Evolutionary conservation across 2,113 vertebrate genomes (phyloP), one percentile per base, ranked within the genome.

Genomic region (Gobius niger): DNA sequence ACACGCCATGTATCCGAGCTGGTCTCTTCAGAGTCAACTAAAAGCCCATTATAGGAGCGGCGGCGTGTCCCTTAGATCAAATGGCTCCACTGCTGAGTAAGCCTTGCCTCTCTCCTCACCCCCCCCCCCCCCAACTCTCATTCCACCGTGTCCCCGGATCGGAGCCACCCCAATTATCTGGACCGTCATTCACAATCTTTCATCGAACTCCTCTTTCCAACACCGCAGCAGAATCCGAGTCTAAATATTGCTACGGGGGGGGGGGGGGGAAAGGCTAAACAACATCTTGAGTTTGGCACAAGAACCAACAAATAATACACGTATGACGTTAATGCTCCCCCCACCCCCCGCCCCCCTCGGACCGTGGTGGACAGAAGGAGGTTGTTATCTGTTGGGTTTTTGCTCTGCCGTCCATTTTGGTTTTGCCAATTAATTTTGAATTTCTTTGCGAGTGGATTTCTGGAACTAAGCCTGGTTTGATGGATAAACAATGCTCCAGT

Each of bases 401-500:
- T 80, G 70, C 72, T 67, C 63, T 60, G 79, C 76, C 63, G n/a
- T 85, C 72, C 74, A 57, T 77, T 84, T 85, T 83, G 69, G 73
- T 81, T 81, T 72, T 85, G 87, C 85, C 91, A 92, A 91, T 92
- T 91, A 89, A 88, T 81, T 82, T 65, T 61, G 72, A 73, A 82
- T 84, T 82, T 85, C 81, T 88, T 85, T 87, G 84, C 72, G 81
- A 88, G 81, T 73, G 64, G 72, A 75, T 79, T 73, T 75, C 77
- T 89, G 86, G 82, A 89, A 84, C 78, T 63, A 47, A 65, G 84
- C 88, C 84, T 78, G 82, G 80, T 83, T 88, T 90, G 82, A 88
- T 76, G 82, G 85, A 85, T 87, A 89, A 89, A 91, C 92, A 90
- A 89, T 84, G 86, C 85, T 77, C 80, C 70, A 53, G 82, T 85